These are phyloP conservation scores for Fistularia tabacaria DNA, from an alignment of 2,797 vertebrate species.

Conservation along the genomic window DNA sequence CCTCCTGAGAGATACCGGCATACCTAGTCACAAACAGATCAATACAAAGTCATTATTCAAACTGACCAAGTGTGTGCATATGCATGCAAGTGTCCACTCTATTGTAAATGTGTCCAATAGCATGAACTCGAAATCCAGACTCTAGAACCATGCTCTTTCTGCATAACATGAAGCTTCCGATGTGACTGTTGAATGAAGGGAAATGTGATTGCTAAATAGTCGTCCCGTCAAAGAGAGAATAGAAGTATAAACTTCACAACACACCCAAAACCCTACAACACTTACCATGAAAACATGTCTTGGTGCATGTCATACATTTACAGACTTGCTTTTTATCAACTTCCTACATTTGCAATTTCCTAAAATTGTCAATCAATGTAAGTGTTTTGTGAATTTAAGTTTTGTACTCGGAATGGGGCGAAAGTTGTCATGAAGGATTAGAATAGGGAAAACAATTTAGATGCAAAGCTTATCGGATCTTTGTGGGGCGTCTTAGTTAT, in stretches of 20 bases:
- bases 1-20: conserved; percentile 46
- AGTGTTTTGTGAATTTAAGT: too few relatives aligned
- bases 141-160: conserved; percentile 10
- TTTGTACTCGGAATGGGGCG: too few relatives aligned
- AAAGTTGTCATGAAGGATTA: too few relatives aligned
- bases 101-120: conserved; percentile 41
- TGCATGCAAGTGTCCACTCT: conserved; percentile 19
- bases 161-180: conserved; percentile 29
- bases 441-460: too few relatives aligned
- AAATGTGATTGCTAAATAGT: conserved; percentile 44
- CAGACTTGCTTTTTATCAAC: too few relatives aligned
- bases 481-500: too few relatives aligned
- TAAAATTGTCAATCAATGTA: too few relatives aligned
- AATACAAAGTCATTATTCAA: conserved; percentile 55
- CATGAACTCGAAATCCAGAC: conserved; percentile 47
- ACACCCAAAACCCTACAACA: conserved; percentile 12
- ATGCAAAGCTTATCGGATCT: too few relatives aligned
- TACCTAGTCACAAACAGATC: conserved; percentile 45
- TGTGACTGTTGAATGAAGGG: conserved; percentile 45
- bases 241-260: conserved; percentile 25
- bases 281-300: conserved; percentile 1
- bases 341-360: too few relatives aligned
- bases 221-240: conserved; percentile 17
- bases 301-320: conserved; percentile 1
- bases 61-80: conserved; percentile 16